A percentile compares a stretch with the other conserved stretches of the same genome.
phyloP scores from a whole-genome alignment of 1,140 invertebrate species.

The Vanessa tameamea region DNA sequence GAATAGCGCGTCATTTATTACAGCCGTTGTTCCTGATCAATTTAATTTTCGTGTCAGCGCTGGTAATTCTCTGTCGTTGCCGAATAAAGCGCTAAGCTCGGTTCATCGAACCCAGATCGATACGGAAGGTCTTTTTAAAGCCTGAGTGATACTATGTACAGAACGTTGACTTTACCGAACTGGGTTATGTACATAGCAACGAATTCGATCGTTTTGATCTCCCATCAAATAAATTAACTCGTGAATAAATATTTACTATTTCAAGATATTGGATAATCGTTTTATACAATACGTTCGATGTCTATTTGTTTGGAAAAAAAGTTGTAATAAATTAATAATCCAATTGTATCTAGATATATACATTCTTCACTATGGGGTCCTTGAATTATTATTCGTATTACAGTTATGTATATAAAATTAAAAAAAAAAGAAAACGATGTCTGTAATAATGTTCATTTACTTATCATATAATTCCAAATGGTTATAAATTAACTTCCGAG shows the following conservation, averaged over 20 bases:
- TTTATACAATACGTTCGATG: no score
- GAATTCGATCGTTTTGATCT: conserved; percentile 11
- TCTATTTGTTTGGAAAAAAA: no score
- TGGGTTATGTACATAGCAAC: conserved; percentile 12
- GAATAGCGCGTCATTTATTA: conserved; percentile 25
- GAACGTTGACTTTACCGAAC: conserved; percentile 24
- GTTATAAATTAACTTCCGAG: no score
- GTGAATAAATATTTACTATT: background rate
- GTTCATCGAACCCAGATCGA: conserved; percentile 37
- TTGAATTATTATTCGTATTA: no score
- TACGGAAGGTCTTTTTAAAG: conserved; percentile 28
- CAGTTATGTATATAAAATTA: no score
- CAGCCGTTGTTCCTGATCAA: conserved; percentile 15
- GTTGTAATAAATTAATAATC: no score
- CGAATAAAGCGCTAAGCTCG: conserved; percentile 15
- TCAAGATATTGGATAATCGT: no score
- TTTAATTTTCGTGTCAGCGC: conserved; percentile 26
- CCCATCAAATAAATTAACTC: background rate
- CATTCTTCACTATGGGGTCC: no score
- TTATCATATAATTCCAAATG: no score
- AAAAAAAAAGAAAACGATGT: no score
- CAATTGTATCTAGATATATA: no score
- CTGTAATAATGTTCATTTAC: no score
- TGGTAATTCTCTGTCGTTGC: conserved; percentile 20
- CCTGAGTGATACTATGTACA: conserved; percentile 24